Evolutionary conservation across 2,888 invertebrate species (phyloP), one percentile per base, ranked within the genome.

Genomic region (Andrena camellia): DNA sequence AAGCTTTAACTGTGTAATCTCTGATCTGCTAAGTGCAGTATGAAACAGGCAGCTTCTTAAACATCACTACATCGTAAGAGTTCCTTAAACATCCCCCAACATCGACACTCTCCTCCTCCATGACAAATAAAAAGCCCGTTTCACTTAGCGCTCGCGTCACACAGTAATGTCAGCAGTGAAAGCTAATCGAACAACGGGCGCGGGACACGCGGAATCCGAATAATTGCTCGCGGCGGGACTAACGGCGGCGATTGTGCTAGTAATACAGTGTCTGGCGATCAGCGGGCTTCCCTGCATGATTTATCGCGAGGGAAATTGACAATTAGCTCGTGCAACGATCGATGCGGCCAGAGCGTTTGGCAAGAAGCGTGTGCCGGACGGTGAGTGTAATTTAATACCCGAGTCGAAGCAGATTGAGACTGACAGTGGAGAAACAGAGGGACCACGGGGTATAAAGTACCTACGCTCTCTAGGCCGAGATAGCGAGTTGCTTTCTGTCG

Each of bases 361-460:
- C 85, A 79, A 87, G 79, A 77, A 79, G 74, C 71, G 85, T 78
- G 82, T 63, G 67, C 42, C 67, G 73, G 82, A 81, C 71, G 81
- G 74, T 74, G 60, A 29, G 29, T 42, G 77, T 82, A 87, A 87
- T 87, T 86, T 87, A 87, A 82, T 87, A 85, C 63, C 57, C 70
- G 64, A 84, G 75, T 76, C 71, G 76, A 78, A 71, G 33, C 76
- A 52, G 80, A 73, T 73, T 80, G 68, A 81, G 63, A 67, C 69
- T 63, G 78, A 69, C 68, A 78, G 26, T 26, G 26, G 52, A 69
- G 68, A 63, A 48, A 50, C 54, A 29, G 10, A 48, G 17, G 17
- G 50, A 35, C n/a, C n/a, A 64, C 29, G 57, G 20, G 57, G 10
- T 23, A 26, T 5, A 23, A 57, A 57, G 23, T 23, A 42, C 17